Percentiles rank a stretch among this genome's conserved stretches.
These are phyloP conservation scores for Cactoblastis cactorum DNA, from an alignment of 2,888 invertebrate genomes.

Conservation along the genomic window DNA sequence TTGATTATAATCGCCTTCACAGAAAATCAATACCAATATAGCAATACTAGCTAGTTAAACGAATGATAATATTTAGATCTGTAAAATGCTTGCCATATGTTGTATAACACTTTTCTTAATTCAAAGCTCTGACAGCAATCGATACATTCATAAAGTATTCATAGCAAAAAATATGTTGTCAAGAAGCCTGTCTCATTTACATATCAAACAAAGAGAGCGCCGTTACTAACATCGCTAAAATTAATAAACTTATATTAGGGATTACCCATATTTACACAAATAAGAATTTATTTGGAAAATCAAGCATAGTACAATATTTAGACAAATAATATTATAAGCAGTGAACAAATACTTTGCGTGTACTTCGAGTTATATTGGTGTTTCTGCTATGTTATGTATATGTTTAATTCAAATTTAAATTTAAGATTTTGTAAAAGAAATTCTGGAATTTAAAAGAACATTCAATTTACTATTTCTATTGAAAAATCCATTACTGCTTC, in stretches of 20 bases:
- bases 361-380: too few relatives aligned
- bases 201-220: constrained; percentile 4
- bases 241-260: constrained; percentile 19
- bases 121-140: not conserved
- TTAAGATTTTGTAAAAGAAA: too few relatives aligned
- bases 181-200: constrained; percentile 2
- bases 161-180: not conserved
- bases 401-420: too few relatives aligned
- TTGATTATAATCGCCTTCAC: too few relatives aligned
- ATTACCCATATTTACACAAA: constrained; percentile 28
- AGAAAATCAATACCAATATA: too few relatives aligned
- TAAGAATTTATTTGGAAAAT: constrained; percentile 21
- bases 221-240: not conserved
- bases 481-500: too few relatives aligned
- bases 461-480: too few relatives aligned
- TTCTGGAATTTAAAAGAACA: too few relatives aligned
- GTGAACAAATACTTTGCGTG: constrained; percentile 13
- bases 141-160: too few relatives aligned
- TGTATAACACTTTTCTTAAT: not conserved
- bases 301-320: not conserved
- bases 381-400: too few relatives aligned
- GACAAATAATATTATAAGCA: constrained; percentile 10
- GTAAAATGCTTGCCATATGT: not conserved
- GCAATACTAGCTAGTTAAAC: too few relatives aligned
- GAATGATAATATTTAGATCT: too few relatives aligned